Evolutionary conservation across 2,888 invertebrate species (phyloP), one percentile per base, ranked within the genome.

Genomic region (Chironomus tentans): DNA sequence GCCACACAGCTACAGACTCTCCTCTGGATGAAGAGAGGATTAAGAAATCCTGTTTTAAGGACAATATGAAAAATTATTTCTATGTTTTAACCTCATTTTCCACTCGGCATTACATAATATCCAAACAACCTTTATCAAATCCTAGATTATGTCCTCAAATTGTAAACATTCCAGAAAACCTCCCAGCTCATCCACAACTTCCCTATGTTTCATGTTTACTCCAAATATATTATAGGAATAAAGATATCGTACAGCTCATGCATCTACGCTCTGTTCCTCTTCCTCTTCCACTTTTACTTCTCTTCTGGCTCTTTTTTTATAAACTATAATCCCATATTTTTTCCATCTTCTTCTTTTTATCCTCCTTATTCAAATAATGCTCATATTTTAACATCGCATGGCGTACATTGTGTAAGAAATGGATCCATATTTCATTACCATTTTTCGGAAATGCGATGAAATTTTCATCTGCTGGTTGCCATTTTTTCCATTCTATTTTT

Each of bases 341-440:
- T 56, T 15, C 7, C 56, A 15, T n/a, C 56, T 18, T 68, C 22
- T 68, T 68, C 28, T 24, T 24, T 28, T 28, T 15, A 2, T 15
- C 28, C 12, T 21, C 18, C 46, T 65, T 65, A 15, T 56, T 65
- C 69, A 47, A 46, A 69, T 38, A 56, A 18, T 56, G 56, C 6
- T 56, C 56, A 56, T 56, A 15, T 18, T 56, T 56, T 56, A 56
- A 18, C n/a, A 15, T 15, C 50, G 15, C n/a, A 15, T 15, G 5
- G 38, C 38, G 38, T 38, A 56, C 18, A 56, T 56, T 15, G 56
- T 56, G n/a, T 56, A 18, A n/a, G 56, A 6, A 56, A n/a, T 22
- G 46, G 72, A 71, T 61, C 15, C 72, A 72, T 72, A 38, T 72
- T 61, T 72, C 50, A 72, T 72, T 62, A 72, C 62, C 72, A 72